Base-by-base conservation (phyloP, 1,140 invertebrate genomes). In the Cydia strobilella region DNA sequence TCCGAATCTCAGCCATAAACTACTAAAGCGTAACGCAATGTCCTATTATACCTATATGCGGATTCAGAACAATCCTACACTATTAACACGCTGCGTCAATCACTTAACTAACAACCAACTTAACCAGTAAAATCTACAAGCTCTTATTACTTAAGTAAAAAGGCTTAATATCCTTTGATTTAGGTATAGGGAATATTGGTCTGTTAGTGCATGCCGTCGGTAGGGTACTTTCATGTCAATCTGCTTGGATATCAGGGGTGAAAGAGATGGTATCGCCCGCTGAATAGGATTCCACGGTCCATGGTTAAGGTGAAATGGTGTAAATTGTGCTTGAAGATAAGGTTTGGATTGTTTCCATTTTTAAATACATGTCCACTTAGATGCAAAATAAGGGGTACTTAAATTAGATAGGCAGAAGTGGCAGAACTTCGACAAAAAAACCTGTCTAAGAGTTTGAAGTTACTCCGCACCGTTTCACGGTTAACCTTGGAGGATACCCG, bases 181-280 rank as follows among this genome's bases (percentile, higher is more conserved):
- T 23, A n/a, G 9, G 54, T 59, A 23, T 10, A 10, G 54, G 9
- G 12, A 10, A 59, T 59, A 9, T 59, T 59, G 54, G 54, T 59
- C 9, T 10, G 54, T 39, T 31, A 39, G n/a, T 7, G 23, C 71
- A 72, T 42, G 39, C 42, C 18, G 42, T 12, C 35, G 42, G 39
- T 27, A 72, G 71, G 42, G 39, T 27, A 72, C 42, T 72, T 51
- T 39, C 71, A 72, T 72, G 71, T 72, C 71, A 72, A 42, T 72
- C 71, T 42, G 35, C n/a, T 13, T 48, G 71, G 25, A 39, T 72
- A 45, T 72, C 39, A 12, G 71, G 45, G 20, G 54, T 59, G 54
- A 59, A 59, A 59, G 54, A 18, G 71, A 72, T 72, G 71, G 18
- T 72, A 72, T 72, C 71, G 71, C n/a, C n/a, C 12, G 39, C 20